Evolutionary conservation across 2,113 vertebrate genomes (phyloP).

Genomic region (Collichthys lucidus): DNA sequence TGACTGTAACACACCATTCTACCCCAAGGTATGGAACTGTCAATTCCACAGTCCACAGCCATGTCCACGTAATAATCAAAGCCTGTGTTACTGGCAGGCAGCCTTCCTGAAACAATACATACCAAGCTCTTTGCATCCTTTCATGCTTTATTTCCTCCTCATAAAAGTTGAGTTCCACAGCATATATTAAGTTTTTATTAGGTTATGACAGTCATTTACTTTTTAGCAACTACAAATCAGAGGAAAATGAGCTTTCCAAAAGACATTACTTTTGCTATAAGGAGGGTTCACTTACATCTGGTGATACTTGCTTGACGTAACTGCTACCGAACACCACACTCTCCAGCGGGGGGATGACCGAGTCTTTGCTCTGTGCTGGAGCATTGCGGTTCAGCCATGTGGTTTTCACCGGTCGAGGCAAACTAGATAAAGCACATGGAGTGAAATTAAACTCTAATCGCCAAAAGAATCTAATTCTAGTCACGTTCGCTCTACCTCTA

Average conservation of each 20-base stretch:
- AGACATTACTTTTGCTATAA: background rate
- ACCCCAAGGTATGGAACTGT: conserved; percentile 9
- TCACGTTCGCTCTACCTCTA: background rate
- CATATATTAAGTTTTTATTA: background rate
- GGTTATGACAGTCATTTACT: conserved; percentile 1
- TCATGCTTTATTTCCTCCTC: background rate
- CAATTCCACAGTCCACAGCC: conserved; percentile 9
- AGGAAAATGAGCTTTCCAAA: background rate
- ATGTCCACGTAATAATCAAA: conserved; percentile 36
- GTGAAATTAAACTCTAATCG: conserved; percentile 7
- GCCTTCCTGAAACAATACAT: background rate
- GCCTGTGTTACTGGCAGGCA: conserved; percentile 1
- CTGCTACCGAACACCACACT: conserved; percentile 95
- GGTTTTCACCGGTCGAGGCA: conserved; percentile 95
- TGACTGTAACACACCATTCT: background rate
- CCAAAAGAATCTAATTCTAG: background rate
- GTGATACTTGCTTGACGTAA: conserved; percentile 94
- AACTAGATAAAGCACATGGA: conserved; percentile 77
- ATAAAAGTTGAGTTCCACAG: background rate
- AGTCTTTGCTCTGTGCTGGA: conserved; percentile 95
- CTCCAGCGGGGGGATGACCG: conserved; percentile 93
- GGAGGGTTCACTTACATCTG: conserved; percentile 89
- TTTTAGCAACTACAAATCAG: conserved; percentile 2
- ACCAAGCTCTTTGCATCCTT: background rate
- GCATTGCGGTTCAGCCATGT: conserved; percentile 98